phyloP scores from a whole-genome alignment of 2,888 invertebrate genomes.

The Glyphotaelius pellucidus region DNA sequence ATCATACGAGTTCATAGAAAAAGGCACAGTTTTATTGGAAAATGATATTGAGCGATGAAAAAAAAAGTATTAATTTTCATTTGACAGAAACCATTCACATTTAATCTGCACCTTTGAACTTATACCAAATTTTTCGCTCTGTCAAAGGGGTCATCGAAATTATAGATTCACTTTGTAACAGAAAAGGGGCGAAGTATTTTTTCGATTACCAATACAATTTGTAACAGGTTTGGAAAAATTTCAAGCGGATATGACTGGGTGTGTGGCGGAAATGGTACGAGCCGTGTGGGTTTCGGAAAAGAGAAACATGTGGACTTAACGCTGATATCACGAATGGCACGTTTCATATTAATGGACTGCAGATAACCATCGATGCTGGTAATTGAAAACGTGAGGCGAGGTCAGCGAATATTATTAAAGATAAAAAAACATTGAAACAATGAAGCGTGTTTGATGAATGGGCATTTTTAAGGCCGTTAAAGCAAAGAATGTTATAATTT shows the following conservation, averaged over 20 bases:
- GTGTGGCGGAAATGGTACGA: neutral
- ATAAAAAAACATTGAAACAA: neutral
- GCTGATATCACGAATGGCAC: neutral
- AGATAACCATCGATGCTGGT: neutral
- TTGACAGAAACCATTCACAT: too few species aligned
- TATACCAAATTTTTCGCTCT: too few species aligned
- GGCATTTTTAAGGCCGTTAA: too few species aligned
- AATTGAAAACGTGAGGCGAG: neutral
- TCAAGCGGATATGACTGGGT: neutral
- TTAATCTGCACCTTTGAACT: too few species aligned
- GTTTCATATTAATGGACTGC: constrained; percentile 2
- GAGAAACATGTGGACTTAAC: neutral
- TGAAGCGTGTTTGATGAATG: neutral
- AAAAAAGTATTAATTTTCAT: too few species aligned
- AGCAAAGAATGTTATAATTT: too few species aligned
- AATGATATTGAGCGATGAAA: too few species aligned
- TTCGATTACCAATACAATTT: too few species aligned
- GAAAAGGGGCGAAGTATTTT: neutral
- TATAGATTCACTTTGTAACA: neutral
- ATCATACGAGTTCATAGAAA: too few species aligned
- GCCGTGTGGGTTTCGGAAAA: neutral
- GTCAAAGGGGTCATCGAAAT: too few species aligned
- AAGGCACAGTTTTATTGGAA: too few species aligned
- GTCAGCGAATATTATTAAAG: neutral
- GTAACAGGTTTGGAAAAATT: neutral